Conservation (phyloP, 2,113 vertebrate genomes). For the Reinhardtius hippoglossoides region DNA sequence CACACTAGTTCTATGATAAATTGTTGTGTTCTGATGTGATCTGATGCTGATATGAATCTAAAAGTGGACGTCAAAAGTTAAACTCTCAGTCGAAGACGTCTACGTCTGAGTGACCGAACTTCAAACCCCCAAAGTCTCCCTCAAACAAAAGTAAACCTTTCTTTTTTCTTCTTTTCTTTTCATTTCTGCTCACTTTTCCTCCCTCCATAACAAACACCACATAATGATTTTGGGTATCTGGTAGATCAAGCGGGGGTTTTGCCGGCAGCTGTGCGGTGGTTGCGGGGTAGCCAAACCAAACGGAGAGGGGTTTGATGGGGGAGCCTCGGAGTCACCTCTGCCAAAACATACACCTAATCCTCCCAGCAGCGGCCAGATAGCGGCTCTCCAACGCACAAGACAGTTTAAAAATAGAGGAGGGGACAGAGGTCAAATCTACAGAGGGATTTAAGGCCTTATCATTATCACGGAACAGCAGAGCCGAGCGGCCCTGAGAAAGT, state of each 20-base stretch:
- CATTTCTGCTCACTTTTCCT: conserved; percentile 33
- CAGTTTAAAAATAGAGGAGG: conserved; percentile 77
- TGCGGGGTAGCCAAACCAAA: conserved; percentile 76
- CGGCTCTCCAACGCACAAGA: conserved; percentile 62
- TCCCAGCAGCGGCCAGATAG: conserved; percentile 54
- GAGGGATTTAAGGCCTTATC: conserved; percentile 82
- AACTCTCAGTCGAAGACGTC: conserved; percentile 41
- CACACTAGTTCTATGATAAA: background rate
- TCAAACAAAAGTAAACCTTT: conserved; percentile 64
- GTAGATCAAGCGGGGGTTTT: conserved; percentile 66
- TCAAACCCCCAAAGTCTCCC: conserved; percentile 58
- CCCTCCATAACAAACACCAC: conserved; percentile 65
- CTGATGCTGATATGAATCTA: background rate
- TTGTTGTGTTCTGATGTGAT: background rate
- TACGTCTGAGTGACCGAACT: conserved; percentile 53
- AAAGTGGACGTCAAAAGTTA: conserved; percentile 23
- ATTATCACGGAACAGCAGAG: conserved; percentile 78
- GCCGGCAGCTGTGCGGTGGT: conserved; percentile 68
- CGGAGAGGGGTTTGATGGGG: conserved; percentile 45
- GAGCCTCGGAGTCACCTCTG: conserved; percentile 73
- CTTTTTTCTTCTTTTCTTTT: conserved; percentile 31
- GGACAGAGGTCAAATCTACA: conserved; percentile 82
- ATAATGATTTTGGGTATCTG: conserved; percentile 75
- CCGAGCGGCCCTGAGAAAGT: conserved; percentile 65
- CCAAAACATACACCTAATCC: conserved; percentile 81